phyloP scores from a whole-genome alignment of 2,888 invertebrate genomes.

The Nowickia ferox region DNA sequence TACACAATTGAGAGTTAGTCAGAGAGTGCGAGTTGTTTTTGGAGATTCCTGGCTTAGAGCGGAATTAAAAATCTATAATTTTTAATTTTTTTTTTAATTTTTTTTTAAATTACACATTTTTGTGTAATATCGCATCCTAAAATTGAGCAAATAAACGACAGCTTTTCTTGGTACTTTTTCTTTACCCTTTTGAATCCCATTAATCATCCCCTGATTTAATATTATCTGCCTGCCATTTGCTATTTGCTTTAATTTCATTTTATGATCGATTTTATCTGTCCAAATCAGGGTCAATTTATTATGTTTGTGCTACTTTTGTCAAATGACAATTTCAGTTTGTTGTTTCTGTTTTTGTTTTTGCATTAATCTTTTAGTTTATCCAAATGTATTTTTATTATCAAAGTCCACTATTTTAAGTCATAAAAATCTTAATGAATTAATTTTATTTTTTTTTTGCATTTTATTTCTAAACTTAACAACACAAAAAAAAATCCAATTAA shows the following conservation, averaged over 20 bases:
- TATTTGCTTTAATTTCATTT: constrained; percentile 48
- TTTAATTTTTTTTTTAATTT: too few species aligned
- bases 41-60: too few species aligned
- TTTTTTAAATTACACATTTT: too few species aligned
- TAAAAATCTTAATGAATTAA: constrained; percentile 68
- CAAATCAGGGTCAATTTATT: constrained; percentile 60
- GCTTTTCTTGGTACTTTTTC: neutral
- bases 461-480: neutral
- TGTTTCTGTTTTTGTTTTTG: constrained; percentile 1
- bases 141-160: neutral
- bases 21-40: too few species aligned
- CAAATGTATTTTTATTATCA: constrained; percentile 49
- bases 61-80: too few species aligned
- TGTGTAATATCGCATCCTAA: too few species aligned
- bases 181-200: neutral
- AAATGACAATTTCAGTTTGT: constrained; percentile 8
- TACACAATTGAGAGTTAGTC: too few species aligned
- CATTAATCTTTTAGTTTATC: constrained; percentile 41
- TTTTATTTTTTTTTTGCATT: constrained; percentile 30
- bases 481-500: constrained; percentile 64
- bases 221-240: constrained; percentile 14
- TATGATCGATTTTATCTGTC: constrained; percentile 58
- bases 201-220: constrained; percentile 24
- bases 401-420: constrained; percentile 52
- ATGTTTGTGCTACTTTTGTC: neutral